Conservation (phyloP, 2,888 invertebrate genomes). For the Operophtera brumata region DNA sequence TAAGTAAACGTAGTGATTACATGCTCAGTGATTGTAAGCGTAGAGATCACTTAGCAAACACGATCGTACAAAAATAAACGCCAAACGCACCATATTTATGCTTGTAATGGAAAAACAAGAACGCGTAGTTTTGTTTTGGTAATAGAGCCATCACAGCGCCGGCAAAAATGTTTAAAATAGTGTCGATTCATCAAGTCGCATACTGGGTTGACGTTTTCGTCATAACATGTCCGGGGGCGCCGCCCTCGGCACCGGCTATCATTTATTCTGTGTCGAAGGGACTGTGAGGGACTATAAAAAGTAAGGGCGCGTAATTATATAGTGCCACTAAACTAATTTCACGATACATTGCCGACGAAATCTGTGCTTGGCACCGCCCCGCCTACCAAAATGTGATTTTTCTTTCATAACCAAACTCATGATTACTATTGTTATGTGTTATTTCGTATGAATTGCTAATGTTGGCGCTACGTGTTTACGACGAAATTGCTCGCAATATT, state of each 20-base stretch:
- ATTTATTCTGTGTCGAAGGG: slow-evolving; percentile 26
- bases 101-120: neutral
- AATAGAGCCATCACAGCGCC: slow-evolving; percentile 44
- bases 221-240: slow-evolving; percentile 65
- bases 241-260: slow-evolving; percentile 38
- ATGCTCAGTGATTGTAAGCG: no score
- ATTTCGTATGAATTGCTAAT: slow-evolving; percentile 77
- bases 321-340: slow-evolving; percentile 81
- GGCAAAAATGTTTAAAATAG: slow-evolving; percentile 69
- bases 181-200: slow-evolving; percentile 79
- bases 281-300: slow-evolving; percentile 68
- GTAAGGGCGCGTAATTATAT: slow-evolving; percentile 78
- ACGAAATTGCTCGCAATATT: slow-evolving; percentile 53
- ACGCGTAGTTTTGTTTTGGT: slow-evolving; percentile 23
- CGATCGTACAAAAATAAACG: no score
- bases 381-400: slow-evolving; percentile 71
- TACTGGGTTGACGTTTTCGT: slow-evolving; percentile 77
- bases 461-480: slow-evolving; percentile 50
- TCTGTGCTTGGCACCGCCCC: slow-evolving; percentile 78
- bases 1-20: no score
- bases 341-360: slow-evolving; percentile 80
- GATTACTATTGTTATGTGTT: slow-evolving; percentile 77
- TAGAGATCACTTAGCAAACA: no score
- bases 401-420: slow-evolving; percentile 66
- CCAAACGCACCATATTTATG: neutral